Evolutionary conservation across 2,797 vertebrate genomes (phyloP), one percentile per base, ranked within the genome.

Genomic region (Spinibarbus caldwelli): DNA sequence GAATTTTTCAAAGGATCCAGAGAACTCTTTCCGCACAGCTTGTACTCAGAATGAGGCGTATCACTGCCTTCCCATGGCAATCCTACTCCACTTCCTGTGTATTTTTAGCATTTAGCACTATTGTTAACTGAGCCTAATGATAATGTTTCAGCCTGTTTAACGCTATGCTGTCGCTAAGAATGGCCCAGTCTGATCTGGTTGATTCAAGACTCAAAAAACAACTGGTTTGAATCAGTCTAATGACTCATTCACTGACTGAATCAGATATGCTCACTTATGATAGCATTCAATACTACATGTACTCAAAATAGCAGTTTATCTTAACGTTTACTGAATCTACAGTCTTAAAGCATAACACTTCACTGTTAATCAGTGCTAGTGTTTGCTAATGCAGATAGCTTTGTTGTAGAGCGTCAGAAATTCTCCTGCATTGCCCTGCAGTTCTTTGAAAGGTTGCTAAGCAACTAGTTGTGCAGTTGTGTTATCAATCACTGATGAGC

Each of bases 381-480:
- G 64, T 78, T 84, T 72, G 34, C 78, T 62, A 43, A 57, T 26
- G 73, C 68, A 21, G 59, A 57, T 73, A 88, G 82, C 86, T 87
- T 78, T 86, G 71, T 83, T 70, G 23, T 83, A 77, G 31, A 54
- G 62, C 31, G n/a, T 79, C 45, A 19, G 64, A 86, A 73, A 86
- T 88, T 87, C 43, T 66, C 80, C 77, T 86, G 88, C 88, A 89
- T 85, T 26, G 83, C 87, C 80, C 85, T 83, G 86, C 85, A 71
- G 88, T 85, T 87, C 84, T 90, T 89, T 88, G 84, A 80, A 83
- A 88, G 86, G 91, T 91, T 91, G 91, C 91, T 90, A 87, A 90
- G 91, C 91, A 91, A 91, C 91, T 90, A 89, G 86, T 89, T 87
- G 80, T 87, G 88, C 85, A 66, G 71, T 89, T 86, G 87, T 83